Conservation (phyloP, 2,113 vertebrate species). For the Tonatia bakeri region DNA sequence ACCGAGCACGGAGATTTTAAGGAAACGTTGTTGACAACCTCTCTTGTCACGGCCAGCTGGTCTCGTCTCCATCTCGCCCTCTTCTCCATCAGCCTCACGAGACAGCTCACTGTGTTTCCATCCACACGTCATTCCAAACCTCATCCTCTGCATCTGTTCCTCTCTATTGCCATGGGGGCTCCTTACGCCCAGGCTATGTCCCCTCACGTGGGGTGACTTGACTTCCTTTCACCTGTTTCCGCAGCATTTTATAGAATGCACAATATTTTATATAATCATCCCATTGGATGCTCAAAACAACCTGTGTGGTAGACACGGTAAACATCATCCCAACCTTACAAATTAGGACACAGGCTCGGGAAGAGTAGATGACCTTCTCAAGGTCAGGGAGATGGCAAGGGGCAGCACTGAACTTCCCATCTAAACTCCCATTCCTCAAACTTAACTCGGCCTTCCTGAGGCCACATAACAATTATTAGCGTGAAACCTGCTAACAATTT, state of each 20-base stretch:
- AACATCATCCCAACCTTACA: not conserved
- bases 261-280: not conserved
- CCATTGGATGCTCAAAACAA: not conserved
- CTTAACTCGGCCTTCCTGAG: not conserved
- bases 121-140: not conserved
- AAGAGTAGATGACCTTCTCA: not conserved
- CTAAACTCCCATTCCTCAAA: not conserved
- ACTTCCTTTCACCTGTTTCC: not conserved
- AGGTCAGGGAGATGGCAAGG: not conserved
- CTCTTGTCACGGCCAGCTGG: not conserved
- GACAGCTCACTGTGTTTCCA: not conserved
- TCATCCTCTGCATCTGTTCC: not conserved
- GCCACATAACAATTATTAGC: not conserved
- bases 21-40: not conserved
- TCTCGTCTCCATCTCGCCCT: not conserved
- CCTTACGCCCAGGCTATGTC: not conserved
- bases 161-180: not conserved
- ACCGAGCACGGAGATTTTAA: not conserved
- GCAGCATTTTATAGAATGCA: not conserved
- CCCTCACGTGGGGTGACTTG: not conserved
- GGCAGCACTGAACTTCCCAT: not conserved
- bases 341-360: not conserved
- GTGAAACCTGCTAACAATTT: not conserved
- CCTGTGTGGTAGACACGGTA: not conserved
- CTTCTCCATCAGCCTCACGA: no score